Conservation (phyloP, 2,888 invertebrate species). For the Acronicta leporina region DNA sequence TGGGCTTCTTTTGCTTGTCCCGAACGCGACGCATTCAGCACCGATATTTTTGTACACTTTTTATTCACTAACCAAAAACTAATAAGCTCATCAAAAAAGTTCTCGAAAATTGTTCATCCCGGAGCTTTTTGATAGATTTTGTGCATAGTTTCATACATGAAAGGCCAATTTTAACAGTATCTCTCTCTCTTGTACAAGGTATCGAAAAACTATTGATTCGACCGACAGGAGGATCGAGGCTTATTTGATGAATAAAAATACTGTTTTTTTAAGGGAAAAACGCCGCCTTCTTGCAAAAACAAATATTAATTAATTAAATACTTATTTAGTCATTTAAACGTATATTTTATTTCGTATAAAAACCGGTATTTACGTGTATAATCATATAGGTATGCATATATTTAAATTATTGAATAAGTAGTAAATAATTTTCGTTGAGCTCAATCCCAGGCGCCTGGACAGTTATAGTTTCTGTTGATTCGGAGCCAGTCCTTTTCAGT, state of each 20-base stretch:
- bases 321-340: constrained; percentile 4
- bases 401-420: constrained; percentile 1
- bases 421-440: background rate
- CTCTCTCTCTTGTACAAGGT: no score
- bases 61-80: constrained; percentile 28
- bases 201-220: no score
- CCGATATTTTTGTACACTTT: constrained; percentile 54
- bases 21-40: constrained; percentile 34
- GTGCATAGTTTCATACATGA: no score
- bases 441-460: constrained; percentile 81
- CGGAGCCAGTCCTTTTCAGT: constrained; percentile 85
- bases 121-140: background rate
- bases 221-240: no score
- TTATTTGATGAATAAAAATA: no score
- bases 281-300: no score
- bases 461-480: constrained; percentile 84
- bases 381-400: constrained; percentile 1
- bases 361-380: constrained; percentile 16
- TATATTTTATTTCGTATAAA: constrained; percentile 5
- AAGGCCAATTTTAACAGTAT: no score
- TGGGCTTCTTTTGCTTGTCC: constrained; percentile 58
- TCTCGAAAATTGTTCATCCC: background rate
- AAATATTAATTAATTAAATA: background rate
- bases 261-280: no score
- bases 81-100: background rate